These are phyloP conservation scores for Sympetrum striolatum DNA, from an alignment of 2,888 invertebrate species.

Conservation along the genomic window DNA sequence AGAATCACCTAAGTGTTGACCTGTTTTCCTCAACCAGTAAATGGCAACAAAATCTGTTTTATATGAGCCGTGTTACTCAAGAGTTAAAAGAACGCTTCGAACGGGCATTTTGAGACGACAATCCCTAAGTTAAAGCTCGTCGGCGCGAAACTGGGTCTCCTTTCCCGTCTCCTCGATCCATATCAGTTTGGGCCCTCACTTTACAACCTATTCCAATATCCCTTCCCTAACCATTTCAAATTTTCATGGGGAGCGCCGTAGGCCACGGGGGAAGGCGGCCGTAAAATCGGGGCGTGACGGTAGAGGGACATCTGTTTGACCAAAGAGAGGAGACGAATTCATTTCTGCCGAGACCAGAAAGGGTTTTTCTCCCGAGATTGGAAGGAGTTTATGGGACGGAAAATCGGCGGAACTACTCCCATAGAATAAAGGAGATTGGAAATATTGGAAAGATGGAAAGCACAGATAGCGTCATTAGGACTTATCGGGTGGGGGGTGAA, in stretches of 20 bases:
- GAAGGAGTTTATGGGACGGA: neutral
- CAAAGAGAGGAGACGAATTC: neutral
- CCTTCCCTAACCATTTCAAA: neutral
- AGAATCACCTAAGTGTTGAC: too few species aligned
- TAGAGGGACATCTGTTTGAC: neutral
- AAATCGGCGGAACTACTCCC: neutral
- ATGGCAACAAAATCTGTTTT: too few species aligned
- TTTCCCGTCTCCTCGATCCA: neutral
- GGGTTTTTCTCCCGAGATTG: neutral
- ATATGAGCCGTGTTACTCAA: too few species aligned
- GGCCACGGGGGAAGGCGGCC: neutral
- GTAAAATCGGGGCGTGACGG: neutral
- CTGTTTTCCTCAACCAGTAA: too few species aligned
- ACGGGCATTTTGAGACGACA: neutral
- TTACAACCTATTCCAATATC: neutral
- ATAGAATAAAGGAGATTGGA: too few species aligned
- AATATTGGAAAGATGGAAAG: too few species aligned
- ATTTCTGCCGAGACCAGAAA: neutral
- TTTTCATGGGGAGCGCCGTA: neutral
- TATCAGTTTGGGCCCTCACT: neutral
- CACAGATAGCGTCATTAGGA: too few species aligned
- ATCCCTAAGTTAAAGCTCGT: neutral
- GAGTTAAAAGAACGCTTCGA: too few species aligned
- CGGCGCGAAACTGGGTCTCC: neutral
- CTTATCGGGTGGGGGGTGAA: too few species aligned